These are phyloP conservation scores for Falco punctatus DNA, from an alignment of 2,113 vertebrate genomes.

Conservation along the genomic window DNA sequence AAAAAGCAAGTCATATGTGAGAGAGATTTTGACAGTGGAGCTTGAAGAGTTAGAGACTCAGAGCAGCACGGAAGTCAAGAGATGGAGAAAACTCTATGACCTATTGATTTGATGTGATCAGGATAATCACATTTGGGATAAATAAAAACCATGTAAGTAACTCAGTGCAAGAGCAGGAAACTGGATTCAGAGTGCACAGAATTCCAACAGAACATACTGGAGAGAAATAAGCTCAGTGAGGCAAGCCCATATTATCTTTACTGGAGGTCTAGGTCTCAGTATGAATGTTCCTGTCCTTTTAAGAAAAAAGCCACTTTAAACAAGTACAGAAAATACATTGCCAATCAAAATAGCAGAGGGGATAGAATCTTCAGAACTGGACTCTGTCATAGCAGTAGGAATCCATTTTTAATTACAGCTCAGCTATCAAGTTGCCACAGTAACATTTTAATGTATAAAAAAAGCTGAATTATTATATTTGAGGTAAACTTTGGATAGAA, in stretches of 20 bases:
- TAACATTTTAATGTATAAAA: not conserved
- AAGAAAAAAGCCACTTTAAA: not conserved
- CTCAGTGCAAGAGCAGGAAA: not conserved
- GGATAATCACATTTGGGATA: not conserved
- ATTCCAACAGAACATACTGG: not conserved
- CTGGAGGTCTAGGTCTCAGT: not conserved
- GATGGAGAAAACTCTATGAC: not conserved
- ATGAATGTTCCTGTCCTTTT: not conserved
- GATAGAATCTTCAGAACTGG: not conserved
- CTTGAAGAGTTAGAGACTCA: not conserved
- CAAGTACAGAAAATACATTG: not conserved
- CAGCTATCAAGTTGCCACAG: not conserved
- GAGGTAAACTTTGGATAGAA: not conserved
- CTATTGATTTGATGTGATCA: not conserved
- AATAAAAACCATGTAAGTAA: not conserved
- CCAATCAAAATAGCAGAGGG: not conserved
- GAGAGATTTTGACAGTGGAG: not conserved
- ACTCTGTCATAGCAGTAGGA: not conserved
- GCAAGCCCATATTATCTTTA: not conserved
- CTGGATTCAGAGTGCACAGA: not conserved
- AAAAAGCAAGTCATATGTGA: not conserved
- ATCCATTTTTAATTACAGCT: not conserved
- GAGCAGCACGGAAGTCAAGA: not conserved
- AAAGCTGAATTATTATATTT: not conserved
- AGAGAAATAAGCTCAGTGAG: not conserved